Evolutionary conservation across 2,113 vertebrate genomes (phyloP).

Genomic region (Indicator maculatus): DNA sequence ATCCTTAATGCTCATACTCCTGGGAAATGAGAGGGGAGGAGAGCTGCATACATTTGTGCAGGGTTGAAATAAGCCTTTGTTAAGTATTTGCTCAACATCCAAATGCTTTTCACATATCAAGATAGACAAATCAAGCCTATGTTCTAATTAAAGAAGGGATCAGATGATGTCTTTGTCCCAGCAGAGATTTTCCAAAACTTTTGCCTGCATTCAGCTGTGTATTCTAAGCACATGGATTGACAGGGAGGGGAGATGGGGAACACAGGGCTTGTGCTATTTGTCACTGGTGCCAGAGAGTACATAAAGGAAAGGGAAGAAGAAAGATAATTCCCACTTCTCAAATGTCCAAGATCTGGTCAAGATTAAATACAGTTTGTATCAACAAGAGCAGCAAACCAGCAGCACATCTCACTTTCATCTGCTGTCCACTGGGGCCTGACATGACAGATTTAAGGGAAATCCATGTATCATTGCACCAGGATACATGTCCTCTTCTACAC

Average conservation of each 20-base stretch:
- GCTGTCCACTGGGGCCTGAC: background rate
- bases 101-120: conserved; percentile 13
- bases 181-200: background rate
- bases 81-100: conserved; percentile 16
- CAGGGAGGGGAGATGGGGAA: background rate
- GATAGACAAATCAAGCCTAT: background rate
- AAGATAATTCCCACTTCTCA: background rate
- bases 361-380: background rate
- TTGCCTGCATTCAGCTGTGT: background rate
- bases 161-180: background rate
- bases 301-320: background rate
- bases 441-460: background rate
- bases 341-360: background rate
- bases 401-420: background rate
- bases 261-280: background rate
- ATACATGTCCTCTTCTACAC: background rate
- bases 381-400: background rate
- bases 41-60: background rate
- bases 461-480: background rate
- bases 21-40: background rate
- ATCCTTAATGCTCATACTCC: background rate
- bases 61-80: background rate
- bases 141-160: conserved; percentile 33
- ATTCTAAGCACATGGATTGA: background rate
- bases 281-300: background rate